Percentiles rank a stretch among this genome's conserved stretches.
Evolutionary conservation across 2,888 invertebrate species (phyloP).

Genomic region (Drosophila austrosaltans): DNA sequence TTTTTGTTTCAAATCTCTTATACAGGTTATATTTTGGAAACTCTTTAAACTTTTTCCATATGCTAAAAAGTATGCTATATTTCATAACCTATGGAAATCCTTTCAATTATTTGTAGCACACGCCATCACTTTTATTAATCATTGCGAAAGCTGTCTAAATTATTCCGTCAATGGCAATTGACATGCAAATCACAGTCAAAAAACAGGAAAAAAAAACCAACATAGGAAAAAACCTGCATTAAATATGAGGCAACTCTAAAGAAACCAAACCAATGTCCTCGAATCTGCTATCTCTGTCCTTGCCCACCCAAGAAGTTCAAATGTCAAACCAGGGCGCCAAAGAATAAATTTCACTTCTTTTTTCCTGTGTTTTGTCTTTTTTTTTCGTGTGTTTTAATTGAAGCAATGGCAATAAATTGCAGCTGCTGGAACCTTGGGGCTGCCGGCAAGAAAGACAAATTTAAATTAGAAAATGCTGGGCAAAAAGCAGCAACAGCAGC

Average conservation of each 20-base stretch:
- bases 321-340: background rate
- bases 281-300: slow-evolving; percentile 5
- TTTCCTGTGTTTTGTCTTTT: slow-evolving; percentile 1
- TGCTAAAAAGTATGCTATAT: background rate
- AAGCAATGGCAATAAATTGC: slow-evolving; percentile 36
- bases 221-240: slow-evolving; percentile 2
- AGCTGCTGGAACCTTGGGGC: slow-evolving; percentile 27
- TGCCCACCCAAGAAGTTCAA: slow-evolving; percentile 3
- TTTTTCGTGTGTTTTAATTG: slow-evolving; percentile 9
- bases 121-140: background rate
- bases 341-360: slow-evolving; percentile 9
- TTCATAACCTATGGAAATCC: background rate
- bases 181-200: slow-evolving; percentile 3
- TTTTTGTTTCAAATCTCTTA: no score
- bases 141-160: background rate
- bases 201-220: background rate
- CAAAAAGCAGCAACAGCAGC: background rate
- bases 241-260: slow-evolving; percentile 9
- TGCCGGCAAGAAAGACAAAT: slow-evolving; percentile 17
- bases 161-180: slow-evolving; percentile 2
- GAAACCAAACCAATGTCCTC: background rate
- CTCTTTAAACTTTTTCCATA: no score
- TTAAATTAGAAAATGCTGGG: slow-evolving; percentile 30
- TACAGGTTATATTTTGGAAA: no score
- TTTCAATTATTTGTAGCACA: background rate